Percentiles rank a stretch among this genome's conserved stretches.
Evolutionary conservation across 2,888 invertebrate genomes (phyloP).

Genomic region (Slavum lentiscoides): DNA sequence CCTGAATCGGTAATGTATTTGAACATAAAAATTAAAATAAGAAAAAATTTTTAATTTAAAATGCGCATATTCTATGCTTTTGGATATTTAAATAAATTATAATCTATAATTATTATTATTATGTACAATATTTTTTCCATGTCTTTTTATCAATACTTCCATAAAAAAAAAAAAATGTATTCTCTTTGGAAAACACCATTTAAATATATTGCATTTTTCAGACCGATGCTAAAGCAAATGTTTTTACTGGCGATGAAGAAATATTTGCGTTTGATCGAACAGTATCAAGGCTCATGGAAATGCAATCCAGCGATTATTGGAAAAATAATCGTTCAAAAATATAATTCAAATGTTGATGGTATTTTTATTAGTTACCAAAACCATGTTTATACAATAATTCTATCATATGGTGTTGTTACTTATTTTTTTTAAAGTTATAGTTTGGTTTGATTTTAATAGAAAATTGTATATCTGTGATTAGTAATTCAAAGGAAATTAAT

Average conservation of each 20-base stretch:
- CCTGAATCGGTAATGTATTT: conserved; percentile 67
- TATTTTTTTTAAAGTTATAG: background rate
- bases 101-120: too few species aligned
- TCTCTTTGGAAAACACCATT: conserved; percentile 11
- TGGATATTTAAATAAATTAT: too few species aligned
- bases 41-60: too few species aligned
- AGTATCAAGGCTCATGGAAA: conserved; percentile 88
- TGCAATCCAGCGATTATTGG: conserved; percentile 96
- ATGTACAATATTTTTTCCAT: too few species aligned
- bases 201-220: conserved; percentile 59
- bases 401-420: conserved; percentile 3
- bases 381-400: background rate
- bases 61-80: conserved; percentile 57
- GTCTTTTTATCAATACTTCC: too few species aligned
- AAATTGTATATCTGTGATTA: background rate
- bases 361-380: conserved; percentile 21
- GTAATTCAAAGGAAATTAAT: background rate
- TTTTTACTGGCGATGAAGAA: conserved; percentile 98
- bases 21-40: too few species aligned
- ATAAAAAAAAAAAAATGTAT: background rate
- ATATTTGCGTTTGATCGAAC: conserved; percentile 95
- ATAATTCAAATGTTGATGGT: background rate
- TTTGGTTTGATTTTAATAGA: background rate
- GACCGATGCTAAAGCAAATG: conserved; percentile 79
- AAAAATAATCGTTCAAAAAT: conserved; percentile 58